Conservation (phyloP, 2,797 vertebrate species). For the Phrynocephalus vlangalii region DNA sequence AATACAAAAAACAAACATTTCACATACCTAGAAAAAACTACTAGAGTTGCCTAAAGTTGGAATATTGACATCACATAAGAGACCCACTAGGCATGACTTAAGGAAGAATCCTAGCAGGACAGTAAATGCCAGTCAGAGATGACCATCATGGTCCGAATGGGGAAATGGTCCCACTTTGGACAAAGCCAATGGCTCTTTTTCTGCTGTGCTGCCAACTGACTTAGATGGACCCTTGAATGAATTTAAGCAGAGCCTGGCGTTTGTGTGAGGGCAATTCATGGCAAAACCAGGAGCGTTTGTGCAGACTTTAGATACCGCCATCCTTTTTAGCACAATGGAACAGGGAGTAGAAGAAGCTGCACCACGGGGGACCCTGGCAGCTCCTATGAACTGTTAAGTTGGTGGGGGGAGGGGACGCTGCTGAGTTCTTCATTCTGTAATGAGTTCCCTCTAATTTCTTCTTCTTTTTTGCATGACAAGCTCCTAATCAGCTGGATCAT, state of each 20-base stretch:
- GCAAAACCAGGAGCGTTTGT: background rate
- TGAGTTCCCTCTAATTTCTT: conserved; percentile 25
- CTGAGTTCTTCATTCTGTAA: background rate
- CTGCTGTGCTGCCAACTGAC: background rate
- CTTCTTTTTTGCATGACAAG: conserved; percentile 20
- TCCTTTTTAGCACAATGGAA: background rate
- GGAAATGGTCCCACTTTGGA: too few relatives aligned
- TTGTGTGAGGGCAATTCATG: too few relatives aligned
- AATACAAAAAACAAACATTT: too few relatives aligned
- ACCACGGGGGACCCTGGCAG: background rate
- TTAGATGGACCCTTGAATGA: background rate
- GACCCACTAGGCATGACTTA: too few relatives aligned
- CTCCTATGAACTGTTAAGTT: background rate
- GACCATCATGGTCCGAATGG: too few relatives aligned
- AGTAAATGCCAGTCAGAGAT: too few relatives aligned
- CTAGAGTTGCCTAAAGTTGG: too few relatives aligned
- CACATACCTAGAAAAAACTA: too few relatives aligned
- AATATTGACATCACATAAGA: too few relatives aligned
- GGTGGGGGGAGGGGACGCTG: background rate
- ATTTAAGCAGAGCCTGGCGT: too few relatives aligned
- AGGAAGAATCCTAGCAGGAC: too few relatives aligned
- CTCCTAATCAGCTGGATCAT: conserved; percentile 15
- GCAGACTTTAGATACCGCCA: background rate
- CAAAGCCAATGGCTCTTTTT: too few relatives aligned
- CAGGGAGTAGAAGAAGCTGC: background rate